Base-by-base conservation (phyloP, 2,113 vertebrate genomes). In the Odocoileus virginianus region DNA sequence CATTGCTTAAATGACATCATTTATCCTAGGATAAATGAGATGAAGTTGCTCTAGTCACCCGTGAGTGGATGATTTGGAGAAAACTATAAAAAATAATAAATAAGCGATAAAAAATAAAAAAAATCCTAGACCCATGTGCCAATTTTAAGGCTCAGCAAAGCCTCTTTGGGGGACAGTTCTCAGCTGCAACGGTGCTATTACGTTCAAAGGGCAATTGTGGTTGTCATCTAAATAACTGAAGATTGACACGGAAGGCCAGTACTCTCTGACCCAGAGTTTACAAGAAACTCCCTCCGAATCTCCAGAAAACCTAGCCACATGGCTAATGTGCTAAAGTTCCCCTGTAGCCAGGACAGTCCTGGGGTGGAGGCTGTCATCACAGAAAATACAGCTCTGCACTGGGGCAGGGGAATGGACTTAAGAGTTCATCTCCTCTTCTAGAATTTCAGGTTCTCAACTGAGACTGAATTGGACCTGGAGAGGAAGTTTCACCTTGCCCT, bases 341-440 rank as follows among this genome's bases (percentile, higher is more conserved):
- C 15, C 6, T 43, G 33, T 4, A 57, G 27, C 3, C 19, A 21
- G 3, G 27, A 23, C 52, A 0, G 14, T 50, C 15, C 19, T 5
- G 6, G 11, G 6, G 3, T 58, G 6, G 55, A 21, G 40, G 7
- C 17, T 14, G 28, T 5, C 0, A 0, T 16, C 17, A 36, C 8
- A 45, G 61, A 60, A 28, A 89, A 21, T 21, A 58, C 12, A 1
- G 14, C 21, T 27, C 10, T 16, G 5, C 16, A 30, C 8, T 0
- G 8, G n/a, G n/a, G 60, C 6, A 0, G 16, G 6, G 28, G 40
- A 71, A 28, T 1, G 40, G 7, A 71, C 14, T 27, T 27, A 13
- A 6, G 40, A 40, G 19, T n/a, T 33, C 52, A 30, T 28, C 19
- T 76, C 27, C 47, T 43, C 11, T 6, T 71, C 2, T 15, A 89